These are phyloP conservation scores for Amyelois transitella DNA, from an alignment of 1,140 invertebrate genomes.

Conservation along the genomic window DNA sequence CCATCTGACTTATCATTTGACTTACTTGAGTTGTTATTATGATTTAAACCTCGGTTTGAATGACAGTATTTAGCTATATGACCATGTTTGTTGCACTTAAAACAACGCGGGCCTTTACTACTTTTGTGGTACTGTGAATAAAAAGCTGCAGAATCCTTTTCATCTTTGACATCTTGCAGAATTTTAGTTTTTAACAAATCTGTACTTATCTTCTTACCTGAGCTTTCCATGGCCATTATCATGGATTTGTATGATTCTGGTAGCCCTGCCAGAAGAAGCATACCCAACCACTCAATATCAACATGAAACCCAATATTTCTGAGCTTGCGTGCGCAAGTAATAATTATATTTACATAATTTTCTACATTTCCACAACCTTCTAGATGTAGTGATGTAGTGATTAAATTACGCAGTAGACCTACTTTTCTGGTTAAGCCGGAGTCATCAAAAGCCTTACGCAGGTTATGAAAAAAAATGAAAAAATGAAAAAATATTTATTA, in stretches of 20 bases:
- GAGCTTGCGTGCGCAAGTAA: slow-evolving; percentile 34
- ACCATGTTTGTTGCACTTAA: not conserved
- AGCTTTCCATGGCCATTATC: not conserved
- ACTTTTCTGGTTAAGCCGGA: slow-evolving; percentile 4
- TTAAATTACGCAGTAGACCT: slow-evolving; percentile 6
- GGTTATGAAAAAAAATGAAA: too few relatives aligned
- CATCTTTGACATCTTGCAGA: slow-evolving; percentile 1
- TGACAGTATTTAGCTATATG: not conserved
- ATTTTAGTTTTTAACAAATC: not conserved
- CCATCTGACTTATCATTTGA: too few relatives aligned
- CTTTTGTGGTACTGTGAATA: not conserved
- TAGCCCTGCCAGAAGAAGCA: not conserved
- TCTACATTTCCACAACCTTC: not conserved
- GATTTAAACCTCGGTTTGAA: not conserved
- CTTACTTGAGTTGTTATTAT: not conserved
- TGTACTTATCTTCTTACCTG: not conserved
- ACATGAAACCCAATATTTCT: slow-evolving; percentile 27
- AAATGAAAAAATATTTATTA: too few relatives aligned
- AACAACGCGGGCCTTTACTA: too few relatives aligned
- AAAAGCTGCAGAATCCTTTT: slow-evolving; percentile 1
- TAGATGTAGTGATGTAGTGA: slow-evolving; percentile 1
- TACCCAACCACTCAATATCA: slow-evolving; percentile 1
- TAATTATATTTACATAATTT: slow-evolving; percentile 31
- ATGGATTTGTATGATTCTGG: not conserved
- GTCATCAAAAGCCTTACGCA: slow-evolving; percentile 4